Evolutionary conservation across 2,113 vertebrate genomes (phyloP).

Genomic region (Dromaius novaehollandiae): DNA sequence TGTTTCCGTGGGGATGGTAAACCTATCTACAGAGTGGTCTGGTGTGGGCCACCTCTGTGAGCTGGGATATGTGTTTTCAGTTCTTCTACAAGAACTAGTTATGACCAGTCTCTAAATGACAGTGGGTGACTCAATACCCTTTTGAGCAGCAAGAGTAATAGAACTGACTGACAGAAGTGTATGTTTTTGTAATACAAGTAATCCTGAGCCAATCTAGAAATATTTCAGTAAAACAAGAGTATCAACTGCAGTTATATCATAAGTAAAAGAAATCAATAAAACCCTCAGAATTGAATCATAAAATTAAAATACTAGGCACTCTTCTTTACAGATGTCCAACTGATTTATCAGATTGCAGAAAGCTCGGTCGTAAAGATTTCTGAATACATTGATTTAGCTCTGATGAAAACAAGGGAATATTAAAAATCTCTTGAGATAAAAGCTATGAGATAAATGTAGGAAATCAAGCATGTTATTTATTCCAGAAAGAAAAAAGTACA

Average conservation of each 20-base stretch:
- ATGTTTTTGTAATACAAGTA: background rate
- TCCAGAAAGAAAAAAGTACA: background rate
- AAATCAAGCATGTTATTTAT: slow-evolving; percentile 1
- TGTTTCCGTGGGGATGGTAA: background rate
- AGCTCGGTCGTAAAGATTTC: background rate
- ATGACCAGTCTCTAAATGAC: background rate
- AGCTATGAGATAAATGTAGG: background rate
- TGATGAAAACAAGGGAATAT: slow-evolving; percentile 38
- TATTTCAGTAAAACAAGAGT: background rate
- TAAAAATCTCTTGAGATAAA: slow-evolving; percentile 38
- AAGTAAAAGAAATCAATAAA: background rate
- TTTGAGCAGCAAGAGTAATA: background rate
- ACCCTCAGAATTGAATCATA: background rate
- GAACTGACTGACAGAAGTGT: background rate
- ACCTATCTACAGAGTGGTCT: background rate
- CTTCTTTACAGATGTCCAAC: background rate
- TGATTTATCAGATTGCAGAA: background rate
- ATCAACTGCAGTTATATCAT: background rate
- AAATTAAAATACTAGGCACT: background rate
- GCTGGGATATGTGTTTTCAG: background rate
- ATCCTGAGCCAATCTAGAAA: background rate
- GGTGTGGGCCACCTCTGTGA: background rate
- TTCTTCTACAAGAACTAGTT: background rate
- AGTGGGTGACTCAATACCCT: background rate
- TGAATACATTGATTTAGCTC: slow-evolving; percentile 30